Conservation (phyloP, 2,797 vertebrate species). For the Halcyon leucocephala region DNA sequence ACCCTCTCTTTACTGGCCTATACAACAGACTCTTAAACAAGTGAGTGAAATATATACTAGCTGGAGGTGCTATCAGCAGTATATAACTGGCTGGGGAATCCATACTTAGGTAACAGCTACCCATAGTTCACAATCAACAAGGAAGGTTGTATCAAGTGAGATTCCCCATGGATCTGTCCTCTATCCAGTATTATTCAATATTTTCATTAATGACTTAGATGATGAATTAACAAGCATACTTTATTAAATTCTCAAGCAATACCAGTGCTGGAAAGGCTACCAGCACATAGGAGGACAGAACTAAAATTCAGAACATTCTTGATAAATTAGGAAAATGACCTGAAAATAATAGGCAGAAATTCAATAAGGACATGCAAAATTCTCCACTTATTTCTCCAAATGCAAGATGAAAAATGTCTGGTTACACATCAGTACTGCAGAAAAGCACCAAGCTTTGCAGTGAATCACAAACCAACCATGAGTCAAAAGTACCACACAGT, state of each 20-base stretch:
- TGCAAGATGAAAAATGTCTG: background rate
- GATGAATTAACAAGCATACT: background rate
- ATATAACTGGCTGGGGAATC: background rate
- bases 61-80: background rate
- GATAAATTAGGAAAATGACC: background rate
- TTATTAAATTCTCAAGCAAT: conserved; percentile 40
- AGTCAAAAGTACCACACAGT: background rate
- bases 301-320: background rate
- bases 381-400: conserved; percentile 18
- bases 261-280: background rate
- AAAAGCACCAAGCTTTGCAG: background rate
- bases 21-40: background rate
- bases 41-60: background rate
- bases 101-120: background rate
- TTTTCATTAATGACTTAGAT: conserved; percentile 36
- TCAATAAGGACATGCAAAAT: background rate
- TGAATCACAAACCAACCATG: background rate
- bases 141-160: background rate
- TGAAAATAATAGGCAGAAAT: conserved; percentile 31
- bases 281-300: background rate
- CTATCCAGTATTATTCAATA: conserved; percentile 11
- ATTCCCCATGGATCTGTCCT: background rate
- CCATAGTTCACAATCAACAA: background rate
- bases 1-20: background rate
- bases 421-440: background rate